Evolutionary conservation across 2,113 vertebrate genomes (phyloP).

Genomic region (Nibea albiflora): DNA sequence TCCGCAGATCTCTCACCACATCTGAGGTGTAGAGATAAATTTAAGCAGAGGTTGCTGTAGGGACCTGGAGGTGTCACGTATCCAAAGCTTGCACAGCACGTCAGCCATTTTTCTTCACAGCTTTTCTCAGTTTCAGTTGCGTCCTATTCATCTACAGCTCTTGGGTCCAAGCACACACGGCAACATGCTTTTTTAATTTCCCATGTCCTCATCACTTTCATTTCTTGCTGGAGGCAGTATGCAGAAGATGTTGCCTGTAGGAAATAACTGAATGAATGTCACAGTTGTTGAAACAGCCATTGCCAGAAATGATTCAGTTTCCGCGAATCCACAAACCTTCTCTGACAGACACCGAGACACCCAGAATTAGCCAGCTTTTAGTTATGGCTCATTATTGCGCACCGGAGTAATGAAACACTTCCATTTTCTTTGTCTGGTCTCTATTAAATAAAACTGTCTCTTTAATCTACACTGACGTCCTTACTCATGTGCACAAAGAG

Average conservation of each 20-base stretch:
- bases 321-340: not conserved
- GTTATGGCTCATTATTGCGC: not conserved
- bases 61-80: conserved; percentile 61
- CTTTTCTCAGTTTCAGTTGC: conserved; percentile 43
- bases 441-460: not conserved
- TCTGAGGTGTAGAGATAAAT: conserved; percentile 53
- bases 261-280: conserved; percentile 1
- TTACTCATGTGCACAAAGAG: not conserved
- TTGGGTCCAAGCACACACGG: not conserved
- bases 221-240: not conserved
- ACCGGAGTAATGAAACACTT: not conserved
- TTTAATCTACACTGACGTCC: not conserved
- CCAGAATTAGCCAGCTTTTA: not conserved
- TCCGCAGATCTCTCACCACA: conserved; percentile 31
- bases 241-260: not conserved
- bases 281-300: conserved; percentile 11
- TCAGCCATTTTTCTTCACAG: conserved; percentile 56
- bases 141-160: not conserved
- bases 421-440: not conserved
- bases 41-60: conserved; percentile 50
- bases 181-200: not conserved
- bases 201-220: not conserved
- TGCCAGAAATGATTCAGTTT: not conserved
- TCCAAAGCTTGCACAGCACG: conserved; percentile 47
- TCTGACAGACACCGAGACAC: not conserved